Base-by-base conservation (phyloP, 2,113 vertebrate species). In the Cyanoliseus patagonus region DNA sequence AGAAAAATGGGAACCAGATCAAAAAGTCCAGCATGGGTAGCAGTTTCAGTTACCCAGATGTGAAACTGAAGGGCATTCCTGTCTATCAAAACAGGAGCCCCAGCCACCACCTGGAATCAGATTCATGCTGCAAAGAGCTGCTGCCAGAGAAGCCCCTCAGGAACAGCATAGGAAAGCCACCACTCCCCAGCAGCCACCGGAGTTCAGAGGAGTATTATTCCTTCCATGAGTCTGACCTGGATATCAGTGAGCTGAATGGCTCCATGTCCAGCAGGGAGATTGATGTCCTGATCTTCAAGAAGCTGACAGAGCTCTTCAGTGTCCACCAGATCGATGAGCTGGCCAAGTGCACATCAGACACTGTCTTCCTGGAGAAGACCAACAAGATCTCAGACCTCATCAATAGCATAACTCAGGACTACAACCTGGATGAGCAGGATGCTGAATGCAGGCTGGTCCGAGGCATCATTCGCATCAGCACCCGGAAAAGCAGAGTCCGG, bases 321-420 rank as follows among this genome's bases (percentile, higher is more conserved):
- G 97, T 99, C 61, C 99, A 99, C 97, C 99, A 99, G 98, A 99
- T 99, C 2, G 99, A 99, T 20, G 99, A 99, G 98, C 98, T 99
- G 97, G 99, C 99, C 97, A 99, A 99, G 97, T 99, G 99, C 97
- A 99, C 99, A 0, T 99, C 99, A 0, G 99, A 99, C 97, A 99
- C 99, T 0, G 99, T 99, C 25, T 99, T 99, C 98, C 98, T 99
- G 85, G 99, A 99, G 97, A 99, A 99, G 97, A 99, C 99, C 97
- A 99, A 99, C 85, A 99, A 99, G 98, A 99, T 99, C 98, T 99
- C 99, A 1, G 99, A 99, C 97, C 99, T 99, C 77, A 99, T 99
- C 98, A 99, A 98, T 95, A 99, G 98, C 98, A 99, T 99, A 53
- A 99, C 99, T 7, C 99, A 99, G 98, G 98, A 99, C 98, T 99